A percentile compares a stretch with the other conserved stretches of the same genome.
Conservation (phyloP, 2,888 invertebrate genomes). For the Parnassius apollo region DNA sequence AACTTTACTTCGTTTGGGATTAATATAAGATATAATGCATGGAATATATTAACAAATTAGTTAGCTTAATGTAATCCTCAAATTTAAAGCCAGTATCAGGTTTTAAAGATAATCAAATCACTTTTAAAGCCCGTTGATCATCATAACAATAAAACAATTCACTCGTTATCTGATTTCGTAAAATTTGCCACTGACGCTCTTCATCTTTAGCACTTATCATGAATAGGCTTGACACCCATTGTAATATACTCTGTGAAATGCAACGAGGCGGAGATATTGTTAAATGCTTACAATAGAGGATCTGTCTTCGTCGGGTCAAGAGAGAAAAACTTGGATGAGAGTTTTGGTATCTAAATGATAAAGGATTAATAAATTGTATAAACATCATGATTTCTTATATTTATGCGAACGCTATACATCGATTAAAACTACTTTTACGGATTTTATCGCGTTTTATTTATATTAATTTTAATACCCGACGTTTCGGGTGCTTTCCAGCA, state of each 20-base stretch:
- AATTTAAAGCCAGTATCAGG: too few species aligned
- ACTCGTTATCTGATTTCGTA: conserved; percentile 66
- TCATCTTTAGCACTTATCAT: conserved; percentile 71
- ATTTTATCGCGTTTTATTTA: too few species aligned
- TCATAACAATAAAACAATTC: conserved; percentile 55
- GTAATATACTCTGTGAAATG: conserved; percentile 73
- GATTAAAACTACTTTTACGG: too few species aligned
- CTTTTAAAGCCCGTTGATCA: conserved; percentile 41
- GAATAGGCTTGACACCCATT: conserved; percentile 78
- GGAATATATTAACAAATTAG: too few species aligned
- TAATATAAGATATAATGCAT: too few species aligned
- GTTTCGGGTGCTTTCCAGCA: too few species aligned
- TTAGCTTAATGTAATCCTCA: too few species aligned
- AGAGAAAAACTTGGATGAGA: conserved; percentile 72
- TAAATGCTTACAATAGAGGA: conserved; percentile 73
- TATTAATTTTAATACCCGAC: too few species aligned
- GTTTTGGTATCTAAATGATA: conserved; percentile 57
- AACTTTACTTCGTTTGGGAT: too few species aligned
- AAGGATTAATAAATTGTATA: conserved; percentile 34
- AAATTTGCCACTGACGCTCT: conserved; percentile 71
- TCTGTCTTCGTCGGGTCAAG: conserved; percentile 73
- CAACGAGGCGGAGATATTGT: conserved; percentile 76
- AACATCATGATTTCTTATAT: too few species aligned
- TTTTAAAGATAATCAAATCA: conserved; percentile 40
- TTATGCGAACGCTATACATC: too few species aligned